Percentiles rank a stretch among this genome's conserved stretches.
These are phyloP conservation scores for Pseudochromis fuscus DNA, from an alignment of 2,797 vertebrate species.

Conservation along the genomic window DNA sequence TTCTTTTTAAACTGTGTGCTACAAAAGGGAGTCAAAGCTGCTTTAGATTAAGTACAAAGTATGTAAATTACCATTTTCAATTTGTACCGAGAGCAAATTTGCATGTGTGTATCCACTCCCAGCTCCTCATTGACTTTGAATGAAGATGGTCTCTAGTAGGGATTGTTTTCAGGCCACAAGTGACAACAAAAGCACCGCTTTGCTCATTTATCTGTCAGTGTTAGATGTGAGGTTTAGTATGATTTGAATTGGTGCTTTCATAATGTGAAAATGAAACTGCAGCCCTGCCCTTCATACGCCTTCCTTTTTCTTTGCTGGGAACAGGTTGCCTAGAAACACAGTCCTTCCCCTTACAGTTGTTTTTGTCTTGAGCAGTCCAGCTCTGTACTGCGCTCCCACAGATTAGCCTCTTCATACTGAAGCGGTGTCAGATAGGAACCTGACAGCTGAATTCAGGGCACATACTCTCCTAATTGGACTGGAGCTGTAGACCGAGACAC, in stretches of 20 bases:
- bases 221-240: background rate
- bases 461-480: conserved; percentile 74
- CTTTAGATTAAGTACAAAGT: too few species aligned
- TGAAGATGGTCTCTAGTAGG: too few species aligned
- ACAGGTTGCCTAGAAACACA: conserved; percentile 43
- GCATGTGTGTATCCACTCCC: too few species aligned
- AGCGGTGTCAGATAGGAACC: conserved; percentile 28
- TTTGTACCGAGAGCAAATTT: too few species aligned
- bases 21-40: too few species aligned
- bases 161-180: too few species aligned
- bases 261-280: background rate
- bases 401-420: conserved; percentile 65
- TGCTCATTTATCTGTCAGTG: too few species aligned
- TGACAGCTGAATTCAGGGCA: conserved; percentile 64
- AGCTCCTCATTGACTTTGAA: too few species aligned
- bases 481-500: conserved; percentile 52
- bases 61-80: too few species aligned
- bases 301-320: background rate
- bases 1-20: too few species aligned
- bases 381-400: conserved; percentile 41
- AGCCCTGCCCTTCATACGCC: background rate
- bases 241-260: background rate
- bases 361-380: conserved; percentile 35
- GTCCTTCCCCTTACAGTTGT: conserved; percentile 13
- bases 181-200: too few species aligned